phyloP scores from a whole-genome alignment of 2,888 invertebrate genomes.

The Machimus rusticus region DNA sequence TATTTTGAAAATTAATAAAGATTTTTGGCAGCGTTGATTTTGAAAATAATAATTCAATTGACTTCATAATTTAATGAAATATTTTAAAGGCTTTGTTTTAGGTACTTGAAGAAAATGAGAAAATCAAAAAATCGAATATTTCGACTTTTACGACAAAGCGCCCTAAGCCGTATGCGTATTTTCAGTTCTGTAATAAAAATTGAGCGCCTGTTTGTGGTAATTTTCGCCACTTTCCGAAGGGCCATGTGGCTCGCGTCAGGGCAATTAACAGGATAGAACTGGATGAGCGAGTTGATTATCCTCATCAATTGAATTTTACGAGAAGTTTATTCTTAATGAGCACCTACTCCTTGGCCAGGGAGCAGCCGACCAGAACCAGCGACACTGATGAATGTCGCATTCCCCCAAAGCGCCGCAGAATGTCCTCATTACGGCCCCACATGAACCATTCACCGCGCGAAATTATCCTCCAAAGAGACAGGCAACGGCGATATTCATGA shows the following conservation, averaged over 20 bases:
- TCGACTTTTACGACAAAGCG: background rate
- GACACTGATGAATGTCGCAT: constrained; percentile 30
- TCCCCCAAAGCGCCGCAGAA: constrained; percentile 24
- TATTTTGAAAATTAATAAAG: no score
- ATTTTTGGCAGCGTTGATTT: no score
- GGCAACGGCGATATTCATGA: constrained; percentile 33
- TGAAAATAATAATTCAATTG: no score
- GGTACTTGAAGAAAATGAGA: no score
- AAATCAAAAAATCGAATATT: background rate
- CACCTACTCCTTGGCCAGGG: constrained; percentile 18
- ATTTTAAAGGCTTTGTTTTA: no score
- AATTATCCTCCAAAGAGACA: constrained; percentile 32
- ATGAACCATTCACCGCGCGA: constrained; percentile 15
- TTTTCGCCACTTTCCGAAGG: background rate
- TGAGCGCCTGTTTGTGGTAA: background rate
- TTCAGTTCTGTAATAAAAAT: background rate
- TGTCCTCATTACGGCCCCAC: constrained; percentile 17
- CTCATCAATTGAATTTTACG: constrained; percentile 47
- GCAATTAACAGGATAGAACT: constrained; percentile 38
- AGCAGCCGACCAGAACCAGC: background rate
- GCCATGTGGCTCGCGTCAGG: constrained; percentile 44
- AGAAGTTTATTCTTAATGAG: constrained; percentile 25
- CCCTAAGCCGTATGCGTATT: background rate
- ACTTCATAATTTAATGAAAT: no score
- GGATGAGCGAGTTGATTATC: constrained; percentile 45